phyloP scores from a whole-genome alignment of 92 coral and sea anemone species.

The Umimayanthus chanpuru region DNA sequence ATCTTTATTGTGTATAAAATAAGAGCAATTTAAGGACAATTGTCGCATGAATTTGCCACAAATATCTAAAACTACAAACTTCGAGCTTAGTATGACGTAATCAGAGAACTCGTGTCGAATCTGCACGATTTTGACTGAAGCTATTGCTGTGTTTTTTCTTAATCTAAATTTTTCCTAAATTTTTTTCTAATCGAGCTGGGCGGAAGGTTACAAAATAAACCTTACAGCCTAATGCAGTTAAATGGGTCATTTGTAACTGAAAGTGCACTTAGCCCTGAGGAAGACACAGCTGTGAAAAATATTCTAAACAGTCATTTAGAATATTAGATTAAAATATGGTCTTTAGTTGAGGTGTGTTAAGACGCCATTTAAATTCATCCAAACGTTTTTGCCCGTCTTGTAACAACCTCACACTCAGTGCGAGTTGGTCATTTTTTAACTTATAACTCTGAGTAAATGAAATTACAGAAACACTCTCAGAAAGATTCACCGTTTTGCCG shows the following conservation, averaged over 20 bases:
- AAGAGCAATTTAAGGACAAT: neutral
- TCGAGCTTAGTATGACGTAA: too few relatives aligned
- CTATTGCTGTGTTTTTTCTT: neutral
- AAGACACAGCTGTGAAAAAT: conserved; percentile 7
- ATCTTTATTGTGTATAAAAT: neutral
- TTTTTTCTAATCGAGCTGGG: too few relatives aligned
- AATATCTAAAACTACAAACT: neutral
- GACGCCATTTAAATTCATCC: neutral
- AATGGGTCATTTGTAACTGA: neutral
- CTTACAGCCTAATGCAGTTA: neutral
- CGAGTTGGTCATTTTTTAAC: neutral
- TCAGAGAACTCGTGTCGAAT: too few relatives aligned
- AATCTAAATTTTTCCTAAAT: too few relatives aligned
- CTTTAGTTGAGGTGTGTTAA: neutral
- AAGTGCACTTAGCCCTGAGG: neutral
- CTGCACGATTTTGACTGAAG: neutral
- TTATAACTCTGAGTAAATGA: neutral
- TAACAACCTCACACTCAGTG: neutral
- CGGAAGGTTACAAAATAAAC: neutral
- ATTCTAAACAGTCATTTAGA: neutral
- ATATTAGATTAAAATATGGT: neutral
- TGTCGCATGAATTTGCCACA: neutral
- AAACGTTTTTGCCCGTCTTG: neutral
- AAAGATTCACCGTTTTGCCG: neutral
- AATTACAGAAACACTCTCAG: neutral